Evolutionary conservation across 2,797 vertebrate genomes (phyloP).

Genomic region (Protonibea diacanthus): DNA sequence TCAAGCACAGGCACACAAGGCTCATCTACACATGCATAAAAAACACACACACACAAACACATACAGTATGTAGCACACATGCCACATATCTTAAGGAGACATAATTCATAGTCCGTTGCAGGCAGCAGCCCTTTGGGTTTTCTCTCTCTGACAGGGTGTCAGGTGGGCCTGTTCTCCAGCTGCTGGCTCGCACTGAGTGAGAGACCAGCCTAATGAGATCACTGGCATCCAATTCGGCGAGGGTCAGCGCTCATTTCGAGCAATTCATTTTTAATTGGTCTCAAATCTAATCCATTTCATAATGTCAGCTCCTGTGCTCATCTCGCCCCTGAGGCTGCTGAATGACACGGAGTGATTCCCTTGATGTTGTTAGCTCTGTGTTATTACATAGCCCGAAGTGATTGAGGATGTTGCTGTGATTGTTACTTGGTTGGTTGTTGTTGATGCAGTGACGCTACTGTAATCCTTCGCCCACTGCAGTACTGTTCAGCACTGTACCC

Average conservation of each 20-base stretch:
- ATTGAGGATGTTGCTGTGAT: constrained; percentile 60
- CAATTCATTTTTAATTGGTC: constrained; percentile 88
- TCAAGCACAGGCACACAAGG: constrained; percentile 1
- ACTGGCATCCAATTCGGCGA: constrained; percentile 80
- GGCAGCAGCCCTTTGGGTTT: constrained; percentile 65
- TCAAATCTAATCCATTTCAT: constrained; percentile 86
- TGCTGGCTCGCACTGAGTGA: constrained; percentile 66
- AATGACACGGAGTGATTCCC: constrained; percentile 70
- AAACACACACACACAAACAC: neutral
- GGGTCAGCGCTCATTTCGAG: constrained; percentile 83
- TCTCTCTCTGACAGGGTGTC: constrained; percentile 70
- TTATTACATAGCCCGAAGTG: constrained; percentile 59
- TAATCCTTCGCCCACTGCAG: constrained; percentile 23
- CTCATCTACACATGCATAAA: neutral
- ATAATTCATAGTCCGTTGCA: constrained; percentile 46
- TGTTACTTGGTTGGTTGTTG: constrained; percentile 42
- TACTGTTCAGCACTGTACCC: constrained; percentile 1
- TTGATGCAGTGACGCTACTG: constrained; percentile 25
- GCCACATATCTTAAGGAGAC: constrained; percentile 46
- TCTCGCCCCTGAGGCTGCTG: constrained; percentile 60
- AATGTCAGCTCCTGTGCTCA: constrained; percentile 78
- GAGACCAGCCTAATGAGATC: constrained; percentile 83
- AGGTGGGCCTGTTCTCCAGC: constrained; percentile 70
- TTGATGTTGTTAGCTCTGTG: constrained; percentile 66
- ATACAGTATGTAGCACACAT: constrained; percentile 13